Evolutionary conservation across 2,888 invertebrate genomes (phyloP), one percentile per base, ranked within the genome.

Genomic region (Chalcis sispes): DNA sequence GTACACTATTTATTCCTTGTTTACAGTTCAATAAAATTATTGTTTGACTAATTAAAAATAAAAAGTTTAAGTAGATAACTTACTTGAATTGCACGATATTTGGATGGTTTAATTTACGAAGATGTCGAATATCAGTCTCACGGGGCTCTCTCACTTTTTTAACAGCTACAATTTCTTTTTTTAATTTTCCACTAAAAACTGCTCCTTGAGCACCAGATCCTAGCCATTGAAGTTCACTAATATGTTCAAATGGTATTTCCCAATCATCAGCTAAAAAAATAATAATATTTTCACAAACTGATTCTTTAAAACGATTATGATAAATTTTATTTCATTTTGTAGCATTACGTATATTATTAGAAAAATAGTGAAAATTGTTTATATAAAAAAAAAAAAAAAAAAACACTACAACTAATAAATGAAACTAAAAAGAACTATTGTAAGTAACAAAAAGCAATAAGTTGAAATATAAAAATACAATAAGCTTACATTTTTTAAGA

Each of bases 121-220:
- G 91, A 89, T 98, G 97, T 84, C 94, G 93, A 79, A 98, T 97
- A 85, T 98, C 96, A 0, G 97, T 97, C 89, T 99, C 98, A 84
- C 94, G 94, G 81, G 95, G 93, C 84, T 98, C 96, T 69, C 95
- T 92, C 0, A 99, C 96, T 90, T 98, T 98, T 89, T 99, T 99
- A 27, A 99, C 97, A 25, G 99, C 99, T 15, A 99, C 96, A 83
- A 93, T 93, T 87, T 96, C 95, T 77, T 93, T 94, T 79, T 92
- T 93, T 76, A 96, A 90, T 83, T 92, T 94, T 0, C 98, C 98
- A 69, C 95, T 94, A 89, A 96, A 98, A 0, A 99, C 98, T 0
- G 96, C 95, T 4, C 98, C 98, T 88, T 99, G 98, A 4, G 98
- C 98, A 0, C 99, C 99, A 75, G 96, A 95, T 0, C 98, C 98